Percentiles rank a stretch among this genome's conserved stretches.
phyloP scores from a whole-genome alignment of 2,888 invertebrate genomes.

The Idaea straminata region DNA sequence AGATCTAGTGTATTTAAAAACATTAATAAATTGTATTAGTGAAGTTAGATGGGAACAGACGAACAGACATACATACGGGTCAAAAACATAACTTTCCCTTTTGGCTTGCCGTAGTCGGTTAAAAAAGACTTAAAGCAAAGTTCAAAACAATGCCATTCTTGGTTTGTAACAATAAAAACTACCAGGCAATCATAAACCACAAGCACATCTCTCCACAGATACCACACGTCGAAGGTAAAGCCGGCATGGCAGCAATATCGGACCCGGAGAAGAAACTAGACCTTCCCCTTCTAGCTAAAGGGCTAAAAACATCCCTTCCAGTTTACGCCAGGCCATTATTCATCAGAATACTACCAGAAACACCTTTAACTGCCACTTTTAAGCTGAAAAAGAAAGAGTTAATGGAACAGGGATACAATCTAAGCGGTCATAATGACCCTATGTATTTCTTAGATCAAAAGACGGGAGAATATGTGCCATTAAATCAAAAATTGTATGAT shows the following conservation, averaged over 20 bases:
- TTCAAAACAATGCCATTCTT: not conserved
- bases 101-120: too few species aligned
- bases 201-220: conserved; percentile 72
- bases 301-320: conserved; percentile 82
- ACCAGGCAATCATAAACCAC: not conserved
- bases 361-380: conserved; percentile 92
- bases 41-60: too few species aligned
- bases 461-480: conserved; percentile 63
- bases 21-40: too few species aligned
- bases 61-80: too few species aligned
- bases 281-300: conserved; percentile 66
- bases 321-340: conserved; percentile 93
- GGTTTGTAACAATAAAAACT: not conserved
- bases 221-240: conserved; percentile 90
- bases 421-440: conserved; percentile 82
- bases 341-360: conserved; percentile 85
- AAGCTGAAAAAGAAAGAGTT: conserved; percentile 95
- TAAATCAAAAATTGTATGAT: conserved; percentile 71
- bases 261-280: conserved; percentile 85
- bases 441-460: conserved; percentile 83
- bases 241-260: conserved; percentile 96
- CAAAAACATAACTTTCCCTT: too few species aligned
- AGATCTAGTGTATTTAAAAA: too few species aligned
- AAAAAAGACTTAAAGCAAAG: too few species aligned
- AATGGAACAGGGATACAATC: conserved; percentile 88